phyloP scores from a whole-genome alignment of 2,888 invertebrate species.

The Poecilus cupreus region DNA sequence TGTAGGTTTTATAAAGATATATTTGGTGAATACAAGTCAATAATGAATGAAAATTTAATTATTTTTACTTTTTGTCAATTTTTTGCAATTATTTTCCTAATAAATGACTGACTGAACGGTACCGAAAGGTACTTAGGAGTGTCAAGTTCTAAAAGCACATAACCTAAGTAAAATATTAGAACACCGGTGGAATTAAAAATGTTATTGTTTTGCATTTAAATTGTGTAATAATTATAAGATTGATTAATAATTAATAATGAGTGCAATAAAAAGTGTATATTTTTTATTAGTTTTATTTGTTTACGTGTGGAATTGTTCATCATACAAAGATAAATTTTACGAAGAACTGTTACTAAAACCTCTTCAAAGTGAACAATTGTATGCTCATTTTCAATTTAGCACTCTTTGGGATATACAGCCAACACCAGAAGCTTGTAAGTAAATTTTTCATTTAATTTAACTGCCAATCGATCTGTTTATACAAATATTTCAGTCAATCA shows the following conservation, averaged over 20 bases:
- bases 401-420: conserved; percentile 82
- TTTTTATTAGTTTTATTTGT: conserved; percentile 17
- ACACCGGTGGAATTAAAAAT: conserved; percentile 28
- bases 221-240: background rate
- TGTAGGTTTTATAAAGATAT: background rate
- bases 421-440: conserved; percentile 78
- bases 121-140: conserved; percentile 22
- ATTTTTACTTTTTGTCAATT: too few species aligned
- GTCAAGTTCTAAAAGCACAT: background rate
- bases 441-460: background rate
- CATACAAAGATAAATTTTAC: conserved; percentile 80
- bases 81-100: background rate
- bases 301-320: conserved; percentile 29
- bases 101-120: background rate
- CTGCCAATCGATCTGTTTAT: conserved; percentile 3
- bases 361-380: conserved; percentile 87
- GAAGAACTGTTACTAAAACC: conserved; percentile 94
- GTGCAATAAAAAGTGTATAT: conserved; percentile 1
- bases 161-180: background rate
- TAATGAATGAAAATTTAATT: too few species aligned
- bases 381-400: conserved; percentile 93
- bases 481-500: conserved; percentile 80
- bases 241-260: background rate
- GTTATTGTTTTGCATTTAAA: background rate
- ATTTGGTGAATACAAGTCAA: too few species aligned